Base-by-base conservation (phyloP, 2,888 invertebrate species). In the Heterodera filipjevi region DNA sequence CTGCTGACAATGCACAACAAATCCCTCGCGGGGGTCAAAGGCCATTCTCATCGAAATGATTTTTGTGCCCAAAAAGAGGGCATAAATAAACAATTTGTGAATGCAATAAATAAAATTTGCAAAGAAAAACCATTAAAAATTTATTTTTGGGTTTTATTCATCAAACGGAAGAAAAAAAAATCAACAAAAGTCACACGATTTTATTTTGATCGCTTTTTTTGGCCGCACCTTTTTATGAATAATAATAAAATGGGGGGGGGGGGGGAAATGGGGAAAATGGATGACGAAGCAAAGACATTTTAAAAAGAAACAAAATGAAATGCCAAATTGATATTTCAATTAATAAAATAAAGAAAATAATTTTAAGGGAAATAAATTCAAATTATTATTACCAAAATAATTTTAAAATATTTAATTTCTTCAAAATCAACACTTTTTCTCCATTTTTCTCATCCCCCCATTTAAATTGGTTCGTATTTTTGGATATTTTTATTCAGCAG, bases 1-100 rank as follows among this genome's bases (percentile, higher is more conserved):
- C 53, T 53, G 59, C 59, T 59, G 59, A 59, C n/a, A 3, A 10
- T 59, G 59, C 59, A 59, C 59, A 59, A 59, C 12, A 39, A 39
- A 59, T 59, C 59, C 59, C 59, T 27, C 59, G 59, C 6, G 59
- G n/a, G 59, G 59, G 59, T 10, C 59, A 59, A 59, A 59, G 59
- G 59, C 59, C 59, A 59, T 59, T 59, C 59, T 27, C 27, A 16
- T 19, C 19, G 59, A 59, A 59, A 59, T 8, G 27, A 6, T 22
- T 53, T 53, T 53, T 53, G 16, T 53, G n/a, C n/a, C n/a, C 53
- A 53, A 53, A 53, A 53, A 16, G 22, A 6, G 53, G 53, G 16
- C 2, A 22, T 22, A 53, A 53, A 53, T 53, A 53, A 53, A 53
- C 53, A 53, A 53, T 53, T 53, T 19, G 6, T 53, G 22, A 19